A percentile compares a stretch with the other conserved stretches of the same genome.
Evolutionary conservation across 2,888 invertebrate genomes (phyloP).

Genomic region (Pandemis cinnamomeana): DNA sequence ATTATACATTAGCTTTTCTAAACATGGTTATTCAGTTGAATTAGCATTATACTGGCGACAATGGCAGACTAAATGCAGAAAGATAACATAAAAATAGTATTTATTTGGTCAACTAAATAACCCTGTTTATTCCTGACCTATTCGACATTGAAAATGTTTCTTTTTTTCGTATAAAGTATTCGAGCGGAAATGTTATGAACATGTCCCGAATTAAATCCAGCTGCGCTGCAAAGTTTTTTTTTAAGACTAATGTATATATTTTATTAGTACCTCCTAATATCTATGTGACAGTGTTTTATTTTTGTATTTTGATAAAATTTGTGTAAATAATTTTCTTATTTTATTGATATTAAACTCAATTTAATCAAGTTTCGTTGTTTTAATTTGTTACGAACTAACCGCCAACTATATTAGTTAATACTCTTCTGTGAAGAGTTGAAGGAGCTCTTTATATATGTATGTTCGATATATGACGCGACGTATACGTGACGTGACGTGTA

Average conservation of each 20-base stretch:
- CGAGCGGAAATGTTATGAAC: constrained; percentile 34
- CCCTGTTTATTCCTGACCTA: constrained; percentile 21
- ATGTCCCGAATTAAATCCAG: constrained; percentile 49
- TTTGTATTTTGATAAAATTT: constrained; percentile 84
- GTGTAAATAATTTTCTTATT: constrained; percentile 85
- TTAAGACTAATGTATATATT: constrained; percentile 62
- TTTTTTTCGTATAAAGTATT: constrained; percentile 18
- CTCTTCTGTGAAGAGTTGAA: too few relatives aligned
- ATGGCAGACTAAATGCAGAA: not conserved
- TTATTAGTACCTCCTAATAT: constrained; percentile 67
- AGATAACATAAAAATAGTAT: not conserved
- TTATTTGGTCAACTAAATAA: constrained; percentile 23
- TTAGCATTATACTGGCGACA: not conserved
- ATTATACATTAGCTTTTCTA: constrained; percentile 21
- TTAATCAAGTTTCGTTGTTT: constrained; percentile 66
- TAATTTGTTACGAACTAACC: constrained; percentile 34
- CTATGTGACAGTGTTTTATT: constrained; percentile 84
- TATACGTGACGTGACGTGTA: too few relatives aligned
- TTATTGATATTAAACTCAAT: constrained; percentile 85
- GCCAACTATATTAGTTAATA: not conserved
- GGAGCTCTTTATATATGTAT: too few relatives aligned
- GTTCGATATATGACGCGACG: too few relatives aligned
- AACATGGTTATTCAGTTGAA: constrained; percentile 28
- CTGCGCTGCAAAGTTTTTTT: constrained; percentile 57
- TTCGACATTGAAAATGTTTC: constrained; percentile 18